Base-by-base conservation (phyloP, 2,888 invertebrate species). In the Pachymerium ferrugineum region DNA sequence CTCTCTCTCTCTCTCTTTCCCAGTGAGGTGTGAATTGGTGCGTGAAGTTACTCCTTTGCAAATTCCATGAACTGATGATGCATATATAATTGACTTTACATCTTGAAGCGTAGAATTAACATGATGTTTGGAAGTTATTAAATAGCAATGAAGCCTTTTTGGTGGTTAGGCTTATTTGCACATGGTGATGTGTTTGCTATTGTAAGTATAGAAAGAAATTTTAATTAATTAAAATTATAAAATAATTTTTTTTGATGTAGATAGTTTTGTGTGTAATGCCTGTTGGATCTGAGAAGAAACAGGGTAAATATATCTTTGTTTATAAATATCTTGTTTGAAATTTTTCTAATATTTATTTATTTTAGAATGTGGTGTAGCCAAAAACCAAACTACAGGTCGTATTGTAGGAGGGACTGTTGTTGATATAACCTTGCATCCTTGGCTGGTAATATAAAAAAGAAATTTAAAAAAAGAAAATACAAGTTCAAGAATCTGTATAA, bases 321-420 rank as follows among this genome's bases (percentile, higher is more conserved):
- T 38, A n/a, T n/a, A n/a, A n/a, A n/a, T n/a, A n/a, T n/a, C n/a
- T n/a, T n/a, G n/a, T n/a, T n/a, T n/a, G n/a, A n/a, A n/a, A n/a
- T n/a, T n/a, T n/a, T n/a, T n/a, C n/a, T n/a, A n/a, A n/a, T n/a
- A n/a, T n/a, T n/a, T n/a, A 3, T 38, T 47, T 47, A 12, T 69
- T 31, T 69, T n/a, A 69, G 70, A 19, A 22, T 69, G 70, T 33
- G 70, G 70, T 29, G 30, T 33, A 10, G 70, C 70, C 8, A 30
- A 69, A 33, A 33, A 30, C 16, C 70, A 69, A 33, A 33, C 33
- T 22, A 33, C 70, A n/a, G 70, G 70, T 19, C 16, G 70, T 22
- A 69, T 69, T 14, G 70, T 69, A 22, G 70, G 70, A 5, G 70
- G 70, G 30, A 69, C 30, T 19, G 22, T 30, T 8, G 70, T 69